These are phyloP conservation scores for Autographa pulchrina DNA, from an alignment of 2,888 invertebrate genomes.

Conservation along the genomic window DNA sequence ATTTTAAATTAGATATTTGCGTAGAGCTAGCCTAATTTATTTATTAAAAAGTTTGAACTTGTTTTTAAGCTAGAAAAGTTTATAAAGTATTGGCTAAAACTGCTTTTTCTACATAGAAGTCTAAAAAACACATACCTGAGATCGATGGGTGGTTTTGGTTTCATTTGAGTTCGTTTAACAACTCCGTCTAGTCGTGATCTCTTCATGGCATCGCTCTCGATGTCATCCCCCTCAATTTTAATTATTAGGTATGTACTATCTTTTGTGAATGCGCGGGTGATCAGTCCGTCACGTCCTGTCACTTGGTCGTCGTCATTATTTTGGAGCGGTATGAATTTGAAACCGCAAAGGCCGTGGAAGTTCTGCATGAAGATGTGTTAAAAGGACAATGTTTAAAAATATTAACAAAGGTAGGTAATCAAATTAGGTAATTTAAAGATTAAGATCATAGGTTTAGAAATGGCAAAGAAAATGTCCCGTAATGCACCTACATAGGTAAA, in stretches of 20 bases:
- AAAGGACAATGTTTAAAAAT: neutral
- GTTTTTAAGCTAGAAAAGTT: too few species aligned
- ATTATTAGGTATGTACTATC: conserved; percentile 81
- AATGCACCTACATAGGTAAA: too few species aligned
- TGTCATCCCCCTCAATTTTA: conserved; percentile 73
- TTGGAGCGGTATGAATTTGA: conserved; percentile 76
- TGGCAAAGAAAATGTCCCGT: too few species aligned
- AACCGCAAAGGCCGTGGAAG: conserved; percentile 70
- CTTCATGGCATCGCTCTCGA: conserved; percentile 64
- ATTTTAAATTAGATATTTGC: neutral
- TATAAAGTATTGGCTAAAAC: too few species aligned
- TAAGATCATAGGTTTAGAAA: too few species aligned
- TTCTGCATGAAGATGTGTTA: conserved; percentile 60
- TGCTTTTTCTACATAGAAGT: too few species aligned
- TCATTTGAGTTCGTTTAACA: conserved; percentile 67
- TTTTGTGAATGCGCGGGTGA: conserved; percentile 70
- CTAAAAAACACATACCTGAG: conserved; percentile 69
- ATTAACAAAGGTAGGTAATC: neutral
- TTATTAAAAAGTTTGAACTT: too few species aligned
- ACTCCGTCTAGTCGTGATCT: conserved; percentile 68
- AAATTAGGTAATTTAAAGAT: too few species aligned
- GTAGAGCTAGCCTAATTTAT: neutral
- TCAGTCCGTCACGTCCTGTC: conserved; percentile 69
- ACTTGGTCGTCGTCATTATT: conserved; percentile 51
- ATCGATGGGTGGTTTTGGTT: conserved; percentile 77